Conservation (phyloP, 2,797 vertebrate genomes). For the Neoniphon sammara region DNA sequence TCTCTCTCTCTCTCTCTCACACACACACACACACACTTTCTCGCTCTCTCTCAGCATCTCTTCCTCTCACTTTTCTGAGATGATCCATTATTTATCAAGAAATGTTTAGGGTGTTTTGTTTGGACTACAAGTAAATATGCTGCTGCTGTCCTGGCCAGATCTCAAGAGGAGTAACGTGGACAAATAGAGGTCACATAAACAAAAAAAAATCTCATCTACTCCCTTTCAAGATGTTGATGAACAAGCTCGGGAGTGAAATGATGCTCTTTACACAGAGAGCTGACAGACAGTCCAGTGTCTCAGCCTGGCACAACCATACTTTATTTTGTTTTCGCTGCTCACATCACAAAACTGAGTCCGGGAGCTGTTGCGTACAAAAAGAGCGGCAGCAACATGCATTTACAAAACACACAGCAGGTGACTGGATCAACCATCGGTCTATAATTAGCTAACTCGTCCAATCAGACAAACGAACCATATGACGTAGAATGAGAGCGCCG, state of each 20-base stretch:
- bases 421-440: too few relatives aligned
- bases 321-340: too few relatives aligned
- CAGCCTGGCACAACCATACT: too few relatives aligned
- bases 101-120: conserved; percentile 37
- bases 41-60: conserved; percentile 33
- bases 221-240: background rate
- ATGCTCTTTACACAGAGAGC: background rate
- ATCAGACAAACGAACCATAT: too few relatives aligned
- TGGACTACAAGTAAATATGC: conserved; percentile 44
- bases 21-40: too few relatives aligned
- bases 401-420: too few relatives aligned
- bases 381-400: too few relatives aligned
- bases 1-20: conserved; percentile 17
- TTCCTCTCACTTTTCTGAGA: conserved; percentile 25
- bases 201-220: conserved; percentile 22
- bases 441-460: too few relatives aligned
- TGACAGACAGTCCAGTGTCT: too few relatives aligned
- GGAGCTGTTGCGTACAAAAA: too few relatives aligned
- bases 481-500: too few relatives aligned
- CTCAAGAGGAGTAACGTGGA: conserved; percentile 5
- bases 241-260: background rate
- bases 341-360: too few relatives aligned
- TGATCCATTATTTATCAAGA: conserved; percentile 27
- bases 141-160: conserved; percentile 27
- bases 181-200: conserved; percentile 27